Evolutionary conservation across 2,888 invertebrate species (phyloP).

Genomic region (Melanophora roralis): DNA sequence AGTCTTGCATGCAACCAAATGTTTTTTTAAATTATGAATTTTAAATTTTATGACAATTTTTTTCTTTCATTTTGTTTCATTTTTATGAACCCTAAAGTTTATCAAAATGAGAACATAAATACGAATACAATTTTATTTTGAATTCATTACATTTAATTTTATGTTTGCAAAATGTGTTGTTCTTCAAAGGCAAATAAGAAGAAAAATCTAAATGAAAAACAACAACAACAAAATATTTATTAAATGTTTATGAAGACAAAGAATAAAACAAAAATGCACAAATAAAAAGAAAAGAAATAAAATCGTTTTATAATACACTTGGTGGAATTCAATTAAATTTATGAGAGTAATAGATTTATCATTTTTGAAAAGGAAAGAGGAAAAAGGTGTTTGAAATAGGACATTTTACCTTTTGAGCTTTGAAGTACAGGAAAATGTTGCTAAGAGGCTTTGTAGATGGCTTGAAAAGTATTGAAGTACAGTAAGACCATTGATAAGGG

Average conservation of each 20-base stretch:
- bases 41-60: slow-evolving; percentile 62
- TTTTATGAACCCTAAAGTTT: slow-evolving; percentile 53
- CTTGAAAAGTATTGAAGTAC: too few relatives aligned
- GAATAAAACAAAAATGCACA: too few relatives aligned
- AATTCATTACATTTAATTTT: slow-evolving; percentile 48
- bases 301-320: slow-evolving; percentile 1
- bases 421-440: too few relatives aligned
- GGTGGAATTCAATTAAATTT: background rate
- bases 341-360: too few relatives aligned
- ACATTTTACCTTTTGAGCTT: too few relatives aligned
- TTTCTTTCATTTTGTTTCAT: slow-evolving; percentile 30
- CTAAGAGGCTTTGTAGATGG: too few relatives aligned
- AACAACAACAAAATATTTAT: background rate
- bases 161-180: slow-evolving; percentile 44
- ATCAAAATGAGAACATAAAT: background rate
- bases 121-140: slow-evolving; percentile 3
- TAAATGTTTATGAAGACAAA: slow-evolving; percentile 8
- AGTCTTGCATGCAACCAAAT: slow-evolving; percentile 7
- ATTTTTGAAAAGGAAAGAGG: too few relatives aligned
- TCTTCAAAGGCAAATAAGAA: background rate
- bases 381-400: too few relatives aligned
- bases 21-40: slow-evolving; percentile 63
- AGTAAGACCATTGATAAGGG: too few relatives aligned
- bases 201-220: too few relatives aligned
- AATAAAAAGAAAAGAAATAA: background rate